Conservation (phyloP, 2,797 vertebrate species). For the Loris lydekkerianus region DNA sequence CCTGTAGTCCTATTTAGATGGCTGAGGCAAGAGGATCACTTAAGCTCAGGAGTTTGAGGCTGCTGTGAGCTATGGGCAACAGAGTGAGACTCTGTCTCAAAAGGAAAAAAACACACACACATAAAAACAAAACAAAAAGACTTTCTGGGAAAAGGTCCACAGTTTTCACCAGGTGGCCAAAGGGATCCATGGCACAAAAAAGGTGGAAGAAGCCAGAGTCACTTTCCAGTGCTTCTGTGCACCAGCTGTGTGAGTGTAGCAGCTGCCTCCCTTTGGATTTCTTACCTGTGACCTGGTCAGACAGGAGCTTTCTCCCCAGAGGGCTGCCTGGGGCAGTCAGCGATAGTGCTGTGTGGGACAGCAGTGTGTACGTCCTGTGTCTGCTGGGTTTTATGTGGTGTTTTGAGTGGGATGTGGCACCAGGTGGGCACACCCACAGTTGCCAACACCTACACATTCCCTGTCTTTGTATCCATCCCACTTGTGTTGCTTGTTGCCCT, state of each 20-base stretch:
- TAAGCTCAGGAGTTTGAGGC: too few species aligned
- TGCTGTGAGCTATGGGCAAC: too few species aligned
- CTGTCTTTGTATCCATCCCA: neutral
- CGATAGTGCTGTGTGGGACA: rapidly evolving
- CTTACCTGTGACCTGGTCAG: rapidly evolving
- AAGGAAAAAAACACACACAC: too few species aligned
- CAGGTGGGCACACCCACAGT: neutral
- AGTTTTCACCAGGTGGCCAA: neutral
- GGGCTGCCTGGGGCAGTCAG: neutral
- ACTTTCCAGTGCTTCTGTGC: too few species aligned
- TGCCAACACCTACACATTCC: neutral
- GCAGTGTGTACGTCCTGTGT: neutral
- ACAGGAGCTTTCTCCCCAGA: rapidly evolving
- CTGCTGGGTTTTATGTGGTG: too few species aligned
- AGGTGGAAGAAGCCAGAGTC: too few species aligned
- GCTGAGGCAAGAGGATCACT: too few species aligned
- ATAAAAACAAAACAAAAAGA: too few species aligned
- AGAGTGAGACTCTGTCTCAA: too few species aligned
- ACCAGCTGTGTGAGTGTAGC: neutral
- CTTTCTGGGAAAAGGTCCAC: neutral
- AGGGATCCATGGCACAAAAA: neutral
- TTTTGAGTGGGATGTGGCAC: neutral
- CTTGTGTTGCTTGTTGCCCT: neutral
- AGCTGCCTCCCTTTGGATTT: neutral
- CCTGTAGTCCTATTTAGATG: too few species aligned